These are phyloP conservation scores for Chlorodrepanis virens DNA, from an alignment of 2,113 vertebrate species.

Conservation along the genomic window DNA sequence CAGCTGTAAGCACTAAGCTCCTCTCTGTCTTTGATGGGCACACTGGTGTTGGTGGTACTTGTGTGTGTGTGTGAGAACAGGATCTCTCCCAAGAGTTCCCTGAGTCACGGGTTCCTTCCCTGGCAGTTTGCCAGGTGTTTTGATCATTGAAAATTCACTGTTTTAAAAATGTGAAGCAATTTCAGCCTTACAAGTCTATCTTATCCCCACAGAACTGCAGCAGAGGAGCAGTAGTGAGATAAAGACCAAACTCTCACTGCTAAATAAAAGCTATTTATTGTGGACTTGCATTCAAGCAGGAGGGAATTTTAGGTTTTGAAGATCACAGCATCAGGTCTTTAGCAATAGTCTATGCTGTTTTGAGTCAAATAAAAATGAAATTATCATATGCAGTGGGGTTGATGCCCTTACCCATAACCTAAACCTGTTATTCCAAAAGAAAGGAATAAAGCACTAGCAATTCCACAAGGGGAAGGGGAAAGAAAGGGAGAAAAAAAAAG, in stretches of 20 bases:
- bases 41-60: not conserved
- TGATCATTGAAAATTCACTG: not conserved
- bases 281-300: not conserved
- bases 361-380: not conserved
- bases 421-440: not conserved
- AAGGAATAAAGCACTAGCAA: not conserved
- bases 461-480: not conserved
- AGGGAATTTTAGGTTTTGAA: not conserved
- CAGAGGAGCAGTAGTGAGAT: not conserved
- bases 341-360: not conserved
- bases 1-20: not conserved
- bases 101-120: not conserved
- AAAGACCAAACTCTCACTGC: not conserved
- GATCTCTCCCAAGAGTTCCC: not conserved
- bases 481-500: too few relatives aligned
- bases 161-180: not conserved
- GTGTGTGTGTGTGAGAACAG: not conserved
- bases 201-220: not conserved
- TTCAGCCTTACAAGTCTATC: not conserved
- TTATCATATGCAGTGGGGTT: not conserved
- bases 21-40: not conserved
- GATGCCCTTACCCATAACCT: not conserved
- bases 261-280: not conserved
- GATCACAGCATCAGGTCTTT: not conserved
- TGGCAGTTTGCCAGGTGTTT: not conserved